Conservation (phyloP, 2,888 invertebrate genomes). For the Caenorhabditis sulstoni region DNA sequence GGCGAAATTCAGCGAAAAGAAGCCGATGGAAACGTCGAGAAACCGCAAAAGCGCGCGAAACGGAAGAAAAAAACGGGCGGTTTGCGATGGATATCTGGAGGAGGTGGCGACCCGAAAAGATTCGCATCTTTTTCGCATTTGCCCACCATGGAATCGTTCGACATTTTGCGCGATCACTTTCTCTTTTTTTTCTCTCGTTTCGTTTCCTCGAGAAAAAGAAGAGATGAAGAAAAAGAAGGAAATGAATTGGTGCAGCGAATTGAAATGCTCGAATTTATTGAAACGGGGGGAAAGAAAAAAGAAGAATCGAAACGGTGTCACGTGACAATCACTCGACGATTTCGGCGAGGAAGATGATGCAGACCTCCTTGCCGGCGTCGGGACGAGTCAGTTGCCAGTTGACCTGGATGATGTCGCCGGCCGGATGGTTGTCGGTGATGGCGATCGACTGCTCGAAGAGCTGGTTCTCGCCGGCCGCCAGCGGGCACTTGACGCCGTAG, state of each 20-base stretch:
- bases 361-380: conserved; percentile 63
- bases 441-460: conserved; percentile 47
- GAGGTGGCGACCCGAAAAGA: conserved; percentile 10
- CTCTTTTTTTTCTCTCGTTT: neutral
- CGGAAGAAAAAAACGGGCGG: too few relatives aligned
- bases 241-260: too few relatives aligned
- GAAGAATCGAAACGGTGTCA: conserved; percentile 7
- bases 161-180: conserved; percentile 17
- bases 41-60: too few relatives aligned
- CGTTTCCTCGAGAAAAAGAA: too few relatives aligned
- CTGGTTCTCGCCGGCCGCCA: conserved; percentile 31
- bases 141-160: conserved; percentile 7
- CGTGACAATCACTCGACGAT: conserved; percentile 57
- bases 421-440: conserved; percentile 48
- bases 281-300: neutral
- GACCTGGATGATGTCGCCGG: conserved; percentile 64
- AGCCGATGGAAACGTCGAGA: too few relatives aligned
- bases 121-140: conserved; percentile 12
- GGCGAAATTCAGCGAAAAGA: too few relatives aligned
- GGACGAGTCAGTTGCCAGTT: conserved; percentile 71
- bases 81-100: conserved; percentile 1
- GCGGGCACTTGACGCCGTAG: conserved; percentile 50
- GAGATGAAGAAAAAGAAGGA: conserved; percentile 10
- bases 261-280: conserved; percentile 13
- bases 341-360: conserved; percentile 74